Conservation (phyloP, 1,140 invertebrate species). For the Alviniconcha marisindica region DNA sequence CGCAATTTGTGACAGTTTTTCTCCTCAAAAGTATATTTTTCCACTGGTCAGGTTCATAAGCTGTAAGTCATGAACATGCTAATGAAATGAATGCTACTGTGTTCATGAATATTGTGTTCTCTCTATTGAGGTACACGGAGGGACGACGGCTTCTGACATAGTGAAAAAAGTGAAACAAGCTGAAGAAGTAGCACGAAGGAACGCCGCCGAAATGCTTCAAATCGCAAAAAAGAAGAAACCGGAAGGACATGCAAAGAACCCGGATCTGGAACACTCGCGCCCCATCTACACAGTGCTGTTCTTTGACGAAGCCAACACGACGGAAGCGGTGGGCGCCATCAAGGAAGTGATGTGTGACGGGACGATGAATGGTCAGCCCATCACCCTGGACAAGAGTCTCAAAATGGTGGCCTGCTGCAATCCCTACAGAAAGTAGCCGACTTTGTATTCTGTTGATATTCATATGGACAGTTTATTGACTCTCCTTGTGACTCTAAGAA, state of each 20-base stretch:
- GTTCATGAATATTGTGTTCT: not conserved
- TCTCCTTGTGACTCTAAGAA: too few species aligned
- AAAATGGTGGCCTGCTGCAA: slow-evolving; percentile 74
- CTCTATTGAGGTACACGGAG: slow-evolving; percentile 69
- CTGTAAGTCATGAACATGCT: too few species aligned
- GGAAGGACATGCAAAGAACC: too few species aligned
- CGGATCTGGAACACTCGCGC: too few species aligned
- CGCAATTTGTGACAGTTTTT: too few species aligned
- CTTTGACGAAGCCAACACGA: slow-evolving; percentile 75
- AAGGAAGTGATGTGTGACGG: slow-evolving; percentile 74
- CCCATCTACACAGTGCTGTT: slow-evolving; percentile 69
- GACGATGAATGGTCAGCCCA: slow-evolving; percentile 59
- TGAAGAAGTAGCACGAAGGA: slow-evolving; percentile 55
- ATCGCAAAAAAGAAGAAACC: too few species aligned
- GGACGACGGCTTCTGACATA: slow-evolving; percentile 65
- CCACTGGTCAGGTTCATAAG: not conserved
- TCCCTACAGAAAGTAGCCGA: slow-evolving; percentile 74
- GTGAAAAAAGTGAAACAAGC: slow-evolving; percentile 64
- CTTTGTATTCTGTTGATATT: too few species aligned
- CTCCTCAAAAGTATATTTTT: not conserved
- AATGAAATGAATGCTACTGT: too few species aligned
- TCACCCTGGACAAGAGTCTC: slow-evolving; percentile 55
- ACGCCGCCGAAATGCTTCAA: slow-evolving; percentile 47
- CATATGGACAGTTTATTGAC: too few species aligned
- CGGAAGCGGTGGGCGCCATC: slow-evolving; percentile 70